Percentiles rank a stretch among this genome's conserved stretches.
Conservation (phyloP, 1,140 invertebrate species). For the Euura saliciscinereae region DNA sequence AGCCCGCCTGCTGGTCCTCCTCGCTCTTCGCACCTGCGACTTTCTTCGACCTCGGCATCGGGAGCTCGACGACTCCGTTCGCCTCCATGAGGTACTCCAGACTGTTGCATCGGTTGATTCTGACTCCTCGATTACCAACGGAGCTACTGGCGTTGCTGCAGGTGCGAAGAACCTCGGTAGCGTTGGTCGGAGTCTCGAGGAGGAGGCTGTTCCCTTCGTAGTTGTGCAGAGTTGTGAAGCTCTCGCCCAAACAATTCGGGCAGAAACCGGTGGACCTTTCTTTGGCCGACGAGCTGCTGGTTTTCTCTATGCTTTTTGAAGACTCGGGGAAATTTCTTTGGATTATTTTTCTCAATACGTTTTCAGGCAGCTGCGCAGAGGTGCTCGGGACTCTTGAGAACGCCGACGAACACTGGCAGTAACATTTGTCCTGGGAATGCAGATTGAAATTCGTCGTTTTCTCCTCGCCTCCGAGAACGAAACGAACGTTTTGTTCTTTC, state of each 20-base stretch:
- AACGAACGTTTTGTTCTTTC: constrained; percentile 64
- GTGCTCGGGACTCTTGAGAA: constrained; percentile 48
- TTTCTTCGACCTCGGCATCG: constrained; percentile 60
- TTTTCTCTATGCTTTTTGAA: constrained; percentile 45
- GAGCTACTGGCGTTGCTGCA: constrained; percentile 28
- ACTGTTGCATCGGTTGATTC: constrained; percentile 38
- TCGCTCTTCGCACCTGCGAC: constrained; percentile 22
- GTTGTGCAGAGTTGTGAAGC: constrained; percentile 28
- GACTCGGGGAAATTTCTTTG: constrained; percentile 54
- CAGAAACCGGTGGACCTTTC: constrained; percentile 34
- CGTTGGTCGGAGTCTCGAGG: constrained; percentile 51
- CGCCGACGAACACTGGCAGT: constrained; percentile 47
- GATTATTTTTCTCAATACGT: constrained; percentile 48
- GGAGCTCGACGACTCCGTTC: constrained; percentile 65
- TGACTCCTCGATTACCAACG: constrained; percentile 20
- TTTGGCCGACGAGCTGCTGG: constrained; percentile 22
- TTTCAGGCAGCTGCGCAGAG: constrained; percentile 48
- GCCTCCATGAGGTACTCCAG: constrained; percentile 52
- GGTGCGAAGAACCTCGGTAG: constrained; percentile 48
- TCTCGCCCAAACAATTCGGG: constrained; percentile 39
- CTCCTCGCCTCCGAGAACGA: constrained; percentile 79
- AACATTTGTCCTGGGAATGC: constrained; percentile 26
- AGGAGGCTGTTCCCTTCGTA: constrained; percentile 40
- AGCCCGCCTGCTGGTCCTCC: constrained; percentile 37
- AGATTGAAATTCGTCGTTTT: constrained; percentile 60